Base-by-base conservation (phyloP, 2,797 vertebrate genomes). In the Scleropages formosus region DNA sequence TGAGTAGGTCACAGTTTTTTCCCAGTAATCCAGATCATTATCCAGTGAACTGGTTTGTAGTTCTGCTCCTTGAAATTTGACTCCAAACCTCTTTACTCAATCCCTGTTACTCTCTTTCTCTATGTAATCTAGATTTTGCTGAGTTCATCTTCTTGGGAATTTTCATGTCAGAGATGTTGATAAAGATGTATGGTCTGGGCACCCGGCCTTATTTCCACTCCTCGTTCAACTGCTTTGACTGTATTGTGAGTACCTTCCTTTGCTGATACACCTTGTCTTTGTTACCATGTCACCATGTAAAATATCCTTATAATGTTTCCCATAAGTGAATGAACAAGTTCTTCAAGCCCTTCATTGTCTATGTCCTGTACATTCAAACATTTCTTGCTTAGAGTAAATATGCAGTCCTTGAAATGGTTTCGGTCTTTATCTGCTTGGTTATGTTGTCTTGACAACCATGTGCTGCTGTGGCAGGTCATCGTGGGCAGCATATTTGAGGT, bases 151-250 rank as follows among this genome's bases (percentile, higher is more conserved):
- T 94, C 85, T 86, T 94, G 87, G 93, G 92, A 79, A 93, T 94
- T 89, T 94, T 94, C 89, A 93, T 94, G 92, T 93, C 90, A 82
- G 93, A 94, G 89, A 94, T 94, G 93, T 93, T 92, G 90, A 91
- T 94, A 88, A 94, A 94, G 88, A 94, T 94, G 93, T 98, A 97
- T 24, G 96, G 95, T 85, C 93, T 98, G 76, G 96, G 96, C 74
- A 95, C 85, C 60, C 92, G 94, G 92, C 94, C 95, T 88, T 98
- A 98, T 88, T 96, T 98, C 87, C 95, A 95, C 88, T 98, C 96
- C 75, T 98, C 96, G 81, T 98, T 98, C 92, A 97, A 98, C 91
- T 96, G 95, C 90, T 98, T 97, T 72, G 96, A 98, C 89, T 97
- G 95, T 89, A 96, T 95, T 81, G 96, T 97, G 87, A 96, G 96